Evolutionary conservation across 2,888 invertebrate species (phyloP), one percentile per base, ranked within the genome.

Genomic region (Beris chalybata): DNA sequence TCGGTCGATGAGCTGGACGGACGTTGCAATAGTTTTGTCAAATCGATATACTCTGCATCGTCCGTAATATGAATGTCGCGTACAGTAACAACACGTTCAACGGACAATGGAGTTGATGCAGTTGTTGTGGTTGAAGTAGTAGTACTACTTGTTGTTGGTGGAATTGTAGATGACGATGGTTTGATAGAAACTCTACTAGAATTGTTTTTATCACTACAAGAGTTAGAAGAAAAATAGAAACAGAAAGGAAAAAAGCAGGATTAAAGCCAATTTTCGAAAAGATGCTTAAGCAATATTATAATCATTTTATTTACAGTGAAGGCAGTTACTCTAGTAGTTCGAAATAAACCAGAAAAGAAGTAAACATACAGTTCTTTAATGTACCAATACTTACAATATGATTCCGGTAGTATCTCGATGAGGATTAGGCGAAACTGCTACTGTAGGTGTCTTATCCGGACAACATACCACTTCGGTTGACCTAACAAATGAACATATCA

Each of bases 391-490:
- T 59, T 29, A 59, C 63, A 63, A 63, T 22, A 63, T 43, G 4
- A 63, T 43, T 5, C 15, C 6, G 29, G 22, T 6, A 52, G 63
- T 30, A 52, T 31, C 22, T 9, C 7, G 11, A 11, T 50, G 11
- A 57, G 13, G 5, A 4, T 15, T 29, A 4, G 29, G 22, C 6
- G 29, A 9, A 29, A 47, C 52, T 48, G 2, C 38, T 13, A n/a
- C 47, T 38, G 52, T 31, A 13, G 45, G 59, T n/a, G 9, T 4
- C 11, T 57, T 52, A 15, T 64, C 65, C 13, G 77, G 76, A 68
- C 78, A 78, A 66, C 78, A 78, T 6, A 78, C 71, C 5, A 78
- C 71, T 69, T 77, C 76, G 31, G 74, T 73, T 9, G 22, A 55
- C 1, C 66, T 11, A 3, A 66, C 61, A 22, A 76, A 73, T 1